These are phyloP conservation scores for Bubo blakistoni DNA, from an alignment of 2,113 vertebrate species.

Conservation along the genomic window DNA sequence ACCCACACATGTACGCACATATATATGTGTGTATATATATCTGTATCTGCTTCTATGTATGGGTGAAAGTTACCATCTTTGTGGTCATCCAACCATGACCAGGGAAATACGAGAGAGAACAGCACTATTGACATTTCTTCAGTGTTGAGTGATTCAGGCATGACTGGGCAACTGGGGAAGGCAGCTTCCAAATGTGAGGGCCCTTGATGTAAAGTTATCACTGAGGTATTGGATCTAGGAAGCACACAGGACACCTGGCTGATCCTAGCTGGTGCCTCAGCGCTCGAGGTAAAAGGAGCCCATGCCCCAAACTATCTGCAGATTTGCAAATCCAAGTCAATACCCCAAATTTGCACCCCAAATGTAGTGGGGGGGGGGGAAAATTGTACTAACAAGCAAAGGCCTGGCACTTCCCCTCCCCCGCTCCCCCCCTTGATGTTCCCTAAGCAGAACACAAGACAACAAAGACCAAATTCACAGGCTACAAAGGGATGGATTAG, in stretches of 20 bases:
- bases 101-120: neutral
- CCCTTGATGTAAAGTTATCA: neutral
- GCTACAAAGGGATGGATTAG: neutral
- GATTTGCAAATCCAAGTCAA: neutral
- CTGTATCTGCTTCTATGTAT: neutral
- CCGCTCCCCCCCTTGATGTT: neutral
- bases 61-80: neutral
- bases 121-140: neutral
- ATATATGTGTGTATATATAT: fast-evolving
- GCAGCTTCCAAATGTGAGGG: neutral
- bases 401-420: neutral
- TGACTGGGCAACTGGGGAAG: neutral
- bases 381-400: fast-evolving
- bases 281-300: neutral
- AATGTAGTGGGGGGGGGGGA: fast-evolving
- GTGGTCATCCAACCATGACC: neutral
- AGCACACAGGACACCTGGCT: neutral
- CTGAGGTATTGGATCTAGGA: neutral
- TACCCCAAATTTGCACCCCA: neutral
- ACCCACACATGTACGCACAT: fast-evolving
- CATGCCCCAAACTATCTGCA: neutral
- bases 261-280: neutral
- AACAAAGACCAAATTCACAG: neutral
- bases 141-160: neutral
- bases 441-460: neutral